These are phyloP conservation scores for Chaetophractus vellerosus DNA, from an alignment of 2,797 vertebrate genomes.

Conservation along the genomic window DNA sequence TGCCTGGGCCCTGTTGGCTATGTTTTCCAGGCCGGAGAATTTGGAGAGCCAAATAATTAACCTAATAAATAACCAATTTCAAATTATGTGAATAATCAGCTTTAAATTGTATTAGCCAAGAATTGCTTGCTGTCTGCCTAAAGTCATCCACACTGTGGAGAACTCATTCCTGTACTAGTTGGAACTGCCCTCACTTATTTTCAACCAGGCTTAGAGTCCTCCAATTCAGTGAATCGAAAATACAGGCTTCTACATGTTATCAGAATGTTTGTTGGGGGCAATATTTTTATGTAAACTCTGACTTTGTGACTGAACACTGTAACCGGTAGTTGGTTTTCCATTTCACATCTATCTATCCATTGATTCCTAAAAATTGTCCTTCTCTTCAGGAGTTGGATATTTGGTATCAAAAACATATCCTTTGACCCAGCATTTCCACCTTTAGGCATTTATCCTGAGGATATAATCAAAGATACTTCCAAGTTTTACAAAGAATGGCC, in stretches of 20 bases:
- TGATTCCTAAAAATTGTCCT: not conserved
- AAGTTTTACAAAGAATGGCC: not conserved
- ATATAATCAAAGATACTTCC: not conserved
- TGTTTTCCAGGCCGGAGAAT: constrained; percentile 25
- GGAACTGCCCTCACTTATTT: not conserved
- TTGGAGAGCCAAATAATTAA: constrained; percentile 8
- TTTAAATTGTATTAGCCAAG: not conserved
- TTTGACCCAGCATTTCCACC: not conserved
- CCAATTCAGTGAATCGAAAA: not conserved
- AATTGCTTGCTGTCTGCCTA: constrained; percentile 17
- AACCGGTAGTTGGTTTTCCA: not conserved
- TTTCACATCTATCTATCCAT: not conserved
- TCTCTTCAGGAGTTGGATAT: constrained; percentile 9
- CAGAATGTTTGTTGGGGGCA: not conserved
- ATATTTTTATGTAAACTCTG: not conserved
- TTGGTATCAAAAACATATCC: not conserved
- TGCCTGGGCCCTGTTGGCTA: not conserved
- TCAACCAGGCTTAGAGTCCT: constrained; percentile 21
- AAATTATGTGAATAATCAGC: not conserved
- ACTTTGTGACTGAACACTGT: not conserved
- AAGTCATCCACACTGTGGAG: not conserved
- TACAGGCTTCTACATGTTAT: not conserved
- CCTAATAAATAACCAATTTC: constrained; percentile 18
- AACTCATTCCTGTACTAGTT: not conserved
- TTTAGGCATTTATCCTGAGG: not conserved